These are phyloP conservation scores for Rhinichthys klamathensis DNA, from an alignment of 2,113 vertebrate genomes.

Conservation along the genomic window DNA sequence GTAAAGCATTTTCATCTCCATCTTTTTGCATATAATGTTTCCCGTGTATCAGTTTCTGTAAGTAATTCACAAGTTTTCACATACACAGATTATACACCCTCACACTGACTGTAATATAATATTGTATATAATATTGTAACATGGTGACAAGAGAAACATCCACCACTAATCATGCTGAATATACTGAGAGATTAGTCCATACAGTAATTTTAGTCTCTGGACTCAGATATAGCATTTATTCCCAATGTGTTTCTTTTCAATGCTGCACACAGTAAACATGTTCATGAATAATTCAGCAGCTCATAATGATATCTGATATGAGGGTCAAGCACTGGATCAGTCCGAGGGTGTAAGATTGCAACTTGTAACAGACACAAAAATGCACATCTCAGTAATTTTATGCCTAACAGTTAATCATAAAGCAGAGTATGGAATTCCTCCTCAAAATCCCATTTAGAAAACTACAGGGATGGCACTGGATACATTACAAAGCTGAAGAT, in stretches of 20 bases:
- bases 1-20: neutral
- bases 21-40: neutral
- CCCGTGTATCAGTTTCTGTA: neutral
- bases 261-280: slow-evolving; percentile 52
- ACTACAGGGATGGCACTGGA: no score
- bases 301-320: neutral
- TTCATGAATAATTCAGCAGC: slow-evolving; percentile 64
- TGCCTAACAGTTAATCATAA: neutral
- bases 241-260: slow-evolving; percentile 16
- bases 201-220: slow-evolving; percentile 1
- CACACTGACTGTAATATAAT: neutral
- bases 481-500: neutral
- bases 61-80: neutral
- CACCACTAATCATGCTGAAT: neutral
- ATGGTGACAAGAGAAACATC: neutral
- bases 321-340: neutral
- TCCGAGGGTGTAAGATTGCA: neutral
- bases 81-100: neutral
- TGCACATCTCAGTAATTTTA: neutral
- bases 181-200: neutral
- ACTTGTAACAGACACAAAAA: neutral
- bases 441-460: neutral
- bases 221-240: slow-evolving; percentile 5
- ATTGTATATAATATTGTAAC: neutral
- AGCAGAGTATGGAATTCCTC: neutral